Percentiles rank a stretch among this genome's conserved stretches.
phyloP scores from a whole-genome alignment of 2,797 vertebrate species.

The Valencia hispanica region DNA sequence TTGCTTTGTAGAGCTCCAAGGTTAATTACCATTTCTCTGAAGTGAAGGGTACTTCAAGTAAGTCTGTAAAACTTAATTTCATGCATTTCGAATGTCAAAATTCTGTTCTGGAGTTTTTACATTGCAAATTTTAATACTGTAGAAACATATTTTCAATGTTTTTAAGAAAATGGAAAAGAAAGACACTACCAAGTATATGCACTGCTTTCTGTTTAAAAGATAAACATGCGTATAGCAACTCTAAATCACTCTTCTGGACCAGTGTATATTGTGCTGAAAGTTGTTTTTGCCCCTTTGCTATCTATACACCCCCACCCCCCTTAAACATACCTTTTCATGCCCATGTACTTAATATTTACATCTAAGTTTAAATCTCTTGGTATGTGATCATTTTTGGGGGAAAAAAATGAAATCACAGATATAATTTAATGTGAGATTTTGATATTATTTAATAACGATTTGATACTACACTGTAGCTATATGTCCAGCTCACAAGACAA shows the following conservation, averaged over 20 bases:
- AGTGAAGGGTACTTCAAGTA: not conserved
- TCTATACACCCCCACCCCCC: not conserved
- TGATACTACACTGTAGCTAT: no score
- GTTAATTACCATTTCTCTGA: not conserved
- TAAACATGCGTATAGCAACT: not conserved
- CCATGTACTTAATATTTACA: no score
- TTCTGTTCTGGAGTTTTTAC: not conserved
- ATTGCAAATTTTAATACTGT: not conserved
- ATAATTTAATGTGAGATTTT: no score
- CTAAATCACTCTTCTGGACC: not conserved
- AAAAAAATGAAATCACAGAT: no score
- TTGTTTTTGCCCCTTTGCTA: no score
- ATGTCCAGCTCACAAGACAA: no score
- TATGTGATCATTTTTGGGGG: no score
- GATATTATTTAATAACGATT: no score
- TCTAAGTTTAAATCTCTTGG: no score
- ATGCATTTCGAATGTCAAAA: not conserved
- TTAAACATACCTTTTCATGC: not conserved
- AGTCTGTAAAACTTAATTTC: not conserved
- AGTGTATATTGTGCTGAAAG: not conserved
- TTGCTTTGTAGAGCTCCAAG: conserved; percentile 15
- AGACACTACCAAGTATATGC: not conserved
- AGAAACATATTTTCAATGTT: not conserved
- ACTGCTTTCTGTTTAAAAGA: not conserved
- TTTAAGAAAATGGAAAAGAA: not conserved